phyloP scores from a whole-genome alignment of 2,888 invertebrate species.

The Caenorhabditis angaria region DNA sequence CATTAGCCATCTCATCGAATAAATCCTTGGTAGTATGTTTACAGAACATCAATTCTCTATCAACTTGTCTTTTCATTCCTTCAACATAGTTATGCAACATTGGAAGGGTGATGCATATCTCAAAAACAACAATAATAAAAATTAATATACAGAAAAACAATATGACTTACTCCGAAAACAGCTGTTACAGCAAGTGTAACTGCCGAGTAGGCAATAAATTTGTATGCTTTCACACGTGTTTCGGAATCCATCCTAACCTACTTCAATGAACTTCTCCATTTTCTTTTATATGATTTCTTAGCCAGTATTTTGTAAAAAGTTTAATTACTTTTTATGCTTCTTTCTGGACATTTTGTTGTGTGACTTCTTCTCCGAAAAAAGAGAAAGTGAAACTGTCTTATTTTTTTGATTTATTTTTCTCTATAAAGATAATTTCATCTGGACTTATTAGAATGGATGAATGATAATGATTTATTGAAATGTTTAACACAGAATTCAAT shows the following conservation, averaged over 20 bases:
- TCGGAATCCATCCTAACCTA: conserved; percentile 23
- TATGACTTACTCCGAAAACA: conserved; percentile 32
- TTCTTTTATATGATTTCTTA: background rate
- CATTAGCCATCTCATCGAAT: conserved; percentile 36
- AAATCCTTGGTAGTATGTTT: conserved; percentile 36
- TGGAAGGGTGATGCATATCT: conserved; percentile 43
- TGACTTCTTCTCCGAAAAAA: background rate
- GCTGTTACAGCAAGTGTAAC: conserved; percentile 37
- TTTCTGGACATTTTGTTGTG: background rate
- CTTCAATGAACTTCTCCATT: background rate
- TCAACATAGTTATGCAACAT: conserved; percentile 41
- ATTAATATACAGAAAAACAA: background rate
- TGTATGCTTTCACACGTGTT: conserved; percentile 36
- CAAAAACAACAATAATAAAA: background rate
- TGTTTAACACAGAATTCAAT: too few relatives aligned
- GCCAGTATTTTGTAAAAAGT: conserved; percentile 4
- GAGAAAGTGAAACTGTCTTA: conserved; percentile 1
- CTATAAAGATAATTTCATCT: too few relatives aligned
- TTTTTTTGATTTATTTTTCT: background rate
- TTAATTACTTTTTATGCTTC: background rate
- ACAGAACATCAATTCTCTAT: conserved; percentile 30
- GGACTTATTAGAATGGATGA: too few relatives aligned
- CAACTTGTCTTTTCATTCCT: conserved; percentile 37
- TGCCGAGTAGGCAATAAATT: conserved; percentile 43
- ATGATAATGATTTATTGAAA: too few relatives aligned